These are phyloP conservation scores for Eledona agricola DNA, from an alignment of 2,888 invertebrate genomes.

Conservation along the genomic window DNA sequence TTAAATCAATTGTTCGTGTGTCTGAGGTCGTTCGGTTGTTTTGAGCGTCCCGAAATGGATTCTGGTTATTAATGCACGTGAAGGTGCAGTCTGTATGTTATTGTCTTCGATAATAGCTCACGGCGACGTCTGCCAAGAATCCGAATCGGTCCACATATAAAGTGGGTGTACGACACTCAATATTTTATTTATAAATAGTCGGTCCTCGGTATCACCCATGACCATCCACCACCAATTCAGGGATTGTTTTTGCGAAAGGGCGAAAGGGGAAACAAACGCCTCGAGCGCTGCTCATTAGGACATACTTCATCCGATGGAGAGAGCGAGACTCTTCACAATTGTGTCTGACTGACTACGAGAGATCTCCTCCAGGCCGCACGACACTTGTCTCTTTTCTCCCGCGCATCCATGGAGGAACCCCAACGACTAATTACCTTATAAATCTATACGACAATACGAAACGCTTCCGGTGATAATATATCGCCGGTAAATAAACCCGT, in stretches of 20 bases:
- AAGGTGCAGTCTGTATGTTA: conserved; percentile 55
- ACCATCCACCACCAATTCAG: conserved; percentile 17
- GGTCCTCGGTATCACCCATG: not conserved
- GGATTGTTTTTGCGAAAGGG: conserved; percentile 19
- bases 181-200: conserved; percentile 8
- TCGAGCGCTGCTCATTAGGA: conserved; percentile 57
- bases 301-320: conserved; percentile 54
- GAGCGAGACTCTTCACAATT: conserved; percentile 53
- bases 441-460: conserved; percentile 25
- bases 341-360: conserved; percentile 52
- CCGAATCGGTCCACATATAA: conserved; percentile 36
- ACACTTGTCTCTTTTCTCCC: conserved; percentile 27
- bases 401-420: conserved; percentile 3
- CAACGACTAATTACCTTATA: conserved; percentile 24
- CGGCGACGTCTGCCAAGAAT: conserved; percentile 51
- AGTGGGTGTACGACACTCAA: conserved; percentile 29
- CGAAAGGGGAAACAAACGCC: conserved; percentile 45
- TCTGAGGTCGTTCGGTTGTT: too few species aligned
- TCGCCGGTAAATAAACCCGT: conserved; percentile 13
- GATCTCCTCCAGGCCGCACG: conserved; percentile 42
- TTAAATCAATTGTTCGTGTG: too few species aligned
- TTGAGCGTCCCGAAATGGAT: conserved; percentile 52
- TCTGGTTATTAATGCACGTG: conserved; percentile 53
- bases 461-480: conserved; percentile 13
- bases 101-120: conserved; percentile 54